Base-by-base conservation (phyloP, 2,797 vertebrate species). In the Erpetoichthys calabaricus region DNA sequence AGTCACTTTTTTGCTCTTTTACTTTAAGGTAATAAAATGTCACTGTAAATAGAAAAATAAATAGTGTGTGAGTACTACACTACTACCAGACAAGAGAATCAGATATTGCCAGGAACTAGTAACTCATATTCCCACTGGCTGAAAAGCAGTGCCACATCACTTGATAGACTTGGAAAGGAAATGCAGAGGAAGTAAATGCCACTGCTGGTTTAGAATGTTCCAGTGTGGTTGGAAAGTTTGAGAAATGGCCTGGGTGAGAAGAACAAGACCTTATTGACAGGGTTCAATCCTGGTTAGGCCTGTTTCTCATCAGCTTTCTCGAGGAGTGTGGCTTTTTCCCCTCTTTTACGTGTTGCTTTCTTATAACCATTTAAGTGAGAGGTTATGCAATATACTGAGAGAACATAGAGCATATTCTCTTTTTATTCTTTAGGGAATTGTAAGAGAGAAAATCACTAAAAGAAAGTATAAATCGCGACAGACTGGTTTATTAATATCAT, bases 201-300 rank as follows among this genome's bases (percentile, higher is more conserved):
- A 82, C 70, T 77, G 81, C 81, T 85, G 65, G 86, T 80, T 85
- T 72, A 79, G 68, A 93, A 89, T 90, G 86, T 96, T 91, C 89
- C 90, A 86, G 80, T 79, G 80, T 53, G 65, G 84, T 81, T 77
- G 88, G 92, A 91, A 94, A 90, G 75, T 89, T 65, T 92, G 87
- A 91, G 88, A 77, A 72, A 76, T 3, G 61, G 70, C 73, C 74
- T 68, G 80, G 81, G 79, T 85, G 79, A 81, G 79, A 84, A 81
- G 85, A 90, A 89, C 80, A 85, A 86, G 87, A 88, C 84, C 81
- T 86, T 84, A 84, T 77, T 89, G 88, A 88, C 85, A 82, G 77
- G 66, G 72, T 76, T 81, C 72, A 79, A 70, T 78, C 69, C 64
- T 54, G 67, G 66, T 72, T 66, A 68, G 70, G 68, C 72, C 83